A percentile compares a stretch with the other conserved stretches of the same genome.
phyloP scores from a whole-genome alignment of 2,888 invertebrate genomes.

The Norana najaformis region DNA sequence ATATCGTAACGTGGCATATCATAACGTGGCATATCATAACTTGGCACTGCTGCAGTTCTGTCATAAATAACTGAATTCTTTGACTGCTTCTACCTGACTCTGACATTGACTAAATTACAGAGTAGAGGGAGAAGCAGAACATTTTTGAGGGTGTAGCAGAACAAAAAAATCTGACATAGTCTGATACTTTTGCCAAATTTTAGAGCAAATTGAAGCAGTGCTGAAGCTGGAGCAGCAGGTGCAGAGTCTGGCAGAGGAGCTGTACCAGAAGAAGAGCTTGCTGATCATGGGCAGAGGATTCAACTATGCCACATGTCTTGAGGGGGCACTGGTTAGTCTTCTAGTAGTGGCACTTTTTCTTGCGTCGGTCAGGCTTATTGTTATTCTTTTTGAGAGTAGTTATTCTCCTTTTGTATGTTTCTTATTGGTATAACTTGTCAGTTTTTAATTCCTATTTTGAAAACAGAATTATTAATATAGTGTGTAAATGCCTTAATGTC shows the following conservation, averaged over 20 bases:
- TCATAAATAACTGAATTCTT: neutral
- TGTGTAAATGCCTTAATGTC: neutral
- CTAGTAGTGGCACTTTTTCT: neutral
- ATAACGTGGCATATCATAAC: no score
- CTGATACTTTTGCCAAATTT: neutral
- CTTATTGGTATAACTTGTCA: neutral
- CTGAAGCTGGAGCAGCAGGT: constrained; percentile 85
- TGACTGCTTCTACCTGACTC: neutral
- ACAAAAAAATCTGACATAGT: no score
- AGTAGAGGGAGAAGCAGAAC: no score
- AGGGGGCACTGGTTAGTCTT: constrained; percentile 71
- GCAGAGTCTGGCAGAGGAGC: constrained; percentile 80
- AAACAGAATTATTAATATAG: neutral
- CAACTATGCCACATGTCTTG: constrained; percentile 97
- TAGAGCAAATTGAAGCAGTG: constrained; percentile 83
- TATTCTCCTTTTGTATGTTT: neutral
- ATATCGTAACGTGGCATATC: no score
- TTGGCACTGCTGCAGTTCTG: neutral
- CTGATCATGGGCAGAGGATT: constrained; percentile 98
- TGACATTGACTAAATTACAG: no score
- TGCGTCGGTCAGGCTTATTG: neutral
- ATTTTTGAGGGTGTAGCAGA: no score
- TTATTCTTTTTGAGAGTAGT: neutral
- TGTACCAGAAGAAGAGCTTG: constrained; percentile 89
- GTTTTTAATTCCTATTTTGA: neutral